Evolutionary conservation across 2,797 vertebrate species (phyloP).

Genomic region (Phrynocephalus guinanensis): DNA sequence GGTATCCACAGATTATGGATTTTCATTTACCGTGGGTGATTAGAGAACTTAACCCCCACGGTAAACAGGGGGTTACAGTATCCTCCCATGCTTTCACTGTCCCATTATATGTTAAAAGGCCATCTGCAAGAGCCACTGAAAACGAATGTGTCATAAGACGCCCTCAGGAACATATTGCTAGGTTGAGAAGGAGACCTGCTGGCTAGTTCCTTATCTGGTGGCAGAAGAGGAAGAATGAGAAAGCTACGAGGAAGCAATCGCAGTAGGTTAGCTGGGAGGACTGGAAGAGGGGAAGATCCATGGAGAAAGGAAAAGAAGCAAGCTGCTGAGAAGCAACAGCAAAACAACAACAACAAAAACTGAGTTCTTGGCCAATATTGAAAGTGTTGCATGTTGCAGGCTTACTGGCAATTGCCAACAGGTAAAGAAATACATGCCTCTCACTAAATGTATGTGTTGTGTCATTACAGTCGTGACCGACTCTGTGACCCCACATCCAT

Average conservation of each 20-base stretch:
- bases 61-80: not conserved
- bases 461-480: too few relatives aligned
- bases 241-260: not conserved
- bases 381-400: not conserved
- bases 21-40: too few relatives aligned
- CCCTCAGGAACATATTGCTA: not conserved
- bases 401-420: not conserved
- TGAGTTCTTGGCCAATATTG: not conserved
- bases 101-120: not conserved
- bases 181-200: not conserved
- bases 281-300: too few relatives aligned
- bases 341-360: not conserved
- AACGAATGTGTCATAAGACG: not conserved
- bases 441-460: not conserved
- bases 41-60: too few relatives aligned
- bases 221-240: not conserved
- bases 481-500: too few relatives aligned
- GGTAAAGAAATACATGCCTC: not conserved
- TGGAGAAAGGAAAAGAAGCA: too few relatives aligned
- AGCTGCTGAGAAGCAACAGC: not conserved
- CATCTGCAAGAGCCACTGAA: not conserved
- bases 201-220: not conserved
- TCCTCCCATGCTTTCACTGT: not conserved
- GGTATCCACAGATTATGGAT: too few relatives aligned
- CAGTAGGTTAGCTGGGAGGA: not conserved